These are phyloP conservation scores for Celastrina argiolus DNA, from an alignment of 2,888 invertebrate species.

Conservation along the genomic window DNA sequence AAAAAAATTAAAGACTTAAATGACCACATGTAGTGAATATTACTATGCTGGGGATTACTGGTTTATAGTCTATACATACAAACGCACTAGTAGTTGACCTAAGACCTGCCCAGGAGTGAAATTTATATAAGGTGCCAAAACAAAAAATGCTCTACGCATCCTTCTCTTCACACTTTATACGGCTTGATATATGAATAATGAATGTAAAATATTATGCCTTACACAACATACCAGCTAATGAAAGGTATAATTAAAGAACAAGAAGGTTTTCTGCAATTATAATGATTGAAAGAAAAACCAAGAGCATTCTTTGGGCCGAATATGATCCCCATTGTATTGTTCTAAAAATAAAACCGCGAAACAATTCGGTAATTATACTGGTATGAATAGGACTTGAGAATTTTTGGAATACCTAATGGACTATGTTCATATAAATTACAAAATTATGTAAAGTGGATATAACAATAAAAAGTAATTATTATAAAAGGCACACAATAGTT, in stretches of 20 bases:
- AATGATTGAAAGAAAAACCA: neutral
- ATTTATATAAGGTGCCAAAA: too few species aligned
- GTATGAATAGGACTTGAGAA: slow-evolving; percentile 3
- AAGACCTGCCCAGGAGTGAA: too few species aligned
- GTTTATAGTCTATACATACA: too few species aligned
- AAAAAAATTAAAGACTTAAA: too few species aligned
- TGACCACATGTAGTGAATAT: too few species aligned
- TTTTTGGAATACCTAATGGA: neutral
- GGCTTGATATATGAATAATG: neutral
- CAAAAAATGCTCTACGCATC: too few species aligned
- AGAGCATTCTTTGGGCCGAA: neutral
- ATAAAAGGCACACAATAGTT: too few species aligned
- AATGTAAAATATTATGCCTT: neutral
- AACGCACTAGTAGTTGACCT: neutral
- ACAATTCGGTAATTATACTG: slow-evolving; percentile 7
- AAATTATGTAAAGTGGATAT: neutral
- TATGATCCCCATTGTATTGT: slow-evolving; percentile 5
- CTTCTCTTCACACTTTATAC: too few species aligned
- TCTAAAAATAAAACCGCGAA: neutral
- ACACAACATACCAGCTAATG: neutral
- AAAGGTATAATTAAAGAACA: slow-evolving; percentile 2
- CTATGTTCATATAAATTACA: neutral
- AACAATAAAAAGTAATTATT: too few species aligned
- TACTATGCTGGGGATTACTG: too few species aligned
- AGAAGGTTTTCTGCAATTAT: slow-evolving; percentile 4